phyloP scores from a whole-genome alignment of 2,797 vertebrate species.

The Hafferia zeledoni region DNA sequence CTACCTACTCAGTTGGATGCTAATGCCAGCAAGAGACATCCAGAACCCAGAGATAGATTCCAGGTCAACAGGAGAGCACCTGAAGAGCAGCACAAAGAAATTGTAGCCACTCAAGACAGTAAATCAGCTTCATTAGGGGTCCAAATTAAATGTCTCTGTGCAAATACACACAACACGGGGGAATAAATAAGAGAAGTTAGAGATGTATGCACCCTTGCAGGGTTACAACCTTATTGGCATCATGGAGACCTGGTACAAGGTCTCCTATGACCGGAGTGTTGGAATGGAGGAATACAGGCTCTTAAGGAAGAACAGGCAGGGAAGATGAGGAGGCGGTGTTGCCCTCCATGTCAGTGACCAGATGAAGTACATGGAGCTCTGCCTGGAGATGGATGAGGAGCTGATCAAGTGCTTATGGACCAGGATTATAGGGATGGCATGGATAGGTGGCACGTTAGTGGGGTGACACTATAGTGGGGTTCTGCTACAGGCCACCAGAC shows the following conservation, averaged over 20 bases:
- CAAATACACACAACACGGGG: neutral
- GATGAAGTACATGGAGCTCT: neutral
- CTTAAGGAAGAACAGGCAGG: neutral
- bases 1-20: neutral
- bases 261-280: neutral
- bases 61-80: no score
- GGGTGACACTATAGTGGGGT: no score
- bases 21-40: neutral
- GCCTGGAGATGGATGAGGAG: neutral
- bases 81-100: neutral
- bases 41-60: neutral
- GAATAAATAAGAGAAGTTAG: neutral
- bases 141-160: neutral
- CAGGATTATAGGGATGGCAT: neutral
- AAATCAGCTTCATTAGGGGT: rapidly evolving
- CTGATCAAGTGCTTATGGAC: neutral
- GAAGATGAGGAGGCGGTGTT: neutral
- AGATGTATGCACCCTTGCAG: rapidly evolving
- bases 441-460: neutral
- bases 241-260: rapidly evolving
- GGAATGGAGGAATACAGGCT: neutral
- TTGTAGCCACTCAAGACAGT: neutral
- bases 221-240: neutral
- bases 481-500: neutral
- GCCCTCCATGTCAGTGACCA: neutral